These are phyloP conservation scores for Erythrocercus mccallii DNA, from an alignment of 2,113 vertebrate species.

Conservation along the genomic window DNA sequence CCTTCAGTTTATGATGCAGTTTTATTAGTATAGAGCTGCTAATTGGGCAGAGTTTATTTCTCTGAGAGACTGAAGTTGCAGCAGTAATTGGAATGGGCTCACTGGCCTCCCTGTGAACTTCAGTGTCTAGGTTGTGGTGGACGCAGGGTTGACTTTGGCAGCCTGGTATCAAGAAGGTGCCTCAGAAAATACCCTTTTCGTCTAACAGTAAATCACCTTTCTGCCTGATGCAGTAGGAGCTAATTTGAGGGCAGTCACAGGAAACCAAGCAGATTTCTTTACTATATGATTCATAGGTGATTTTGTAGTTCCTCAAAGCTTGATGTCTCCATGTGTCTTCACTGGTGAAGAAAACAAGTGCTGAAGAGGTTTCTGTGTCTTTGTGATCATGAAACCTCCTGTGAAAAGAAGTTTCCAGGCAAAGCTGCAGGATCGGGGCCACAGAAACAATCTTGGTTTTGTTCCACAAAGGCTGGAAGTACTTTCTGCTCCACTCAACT, in stretches of 20 bases:
- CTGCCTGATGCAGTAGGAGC: neutral
- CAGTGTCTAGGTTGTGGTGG: neutral
- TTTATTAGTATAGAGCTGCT: neutral
- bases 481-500: neutral
- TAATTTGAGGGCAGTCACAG: neutral
- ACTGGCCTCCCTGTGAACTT: neutral
- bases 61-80: neutral
- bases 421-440: neutral
- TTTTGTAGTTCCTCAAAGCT: neutral
- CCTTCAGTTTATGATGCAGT: neutral
- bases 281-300: rapidly evolving
- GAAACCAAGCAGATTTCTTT: neutral
- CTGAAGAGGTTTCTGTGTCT: neutral
- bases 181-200: neutral
- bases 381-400: neutral
- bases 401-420: neutral
- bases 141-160: neutral
- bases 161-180: neutral
- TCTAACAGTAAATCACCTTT: neutral
- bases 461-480: neutral
- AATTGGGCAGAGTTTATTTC: neutral
- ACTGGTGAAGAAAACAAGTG: neutral
- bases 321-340: neutral
- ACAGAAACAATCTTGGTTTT: neutral
- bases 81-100: neutral